Percentiles rank a stretch among this genome's conserved stretches.
phyloP scores from a whole-genome alignment of 1,140 invertebrate genomes.

The Babylonia areolata region DNA sequence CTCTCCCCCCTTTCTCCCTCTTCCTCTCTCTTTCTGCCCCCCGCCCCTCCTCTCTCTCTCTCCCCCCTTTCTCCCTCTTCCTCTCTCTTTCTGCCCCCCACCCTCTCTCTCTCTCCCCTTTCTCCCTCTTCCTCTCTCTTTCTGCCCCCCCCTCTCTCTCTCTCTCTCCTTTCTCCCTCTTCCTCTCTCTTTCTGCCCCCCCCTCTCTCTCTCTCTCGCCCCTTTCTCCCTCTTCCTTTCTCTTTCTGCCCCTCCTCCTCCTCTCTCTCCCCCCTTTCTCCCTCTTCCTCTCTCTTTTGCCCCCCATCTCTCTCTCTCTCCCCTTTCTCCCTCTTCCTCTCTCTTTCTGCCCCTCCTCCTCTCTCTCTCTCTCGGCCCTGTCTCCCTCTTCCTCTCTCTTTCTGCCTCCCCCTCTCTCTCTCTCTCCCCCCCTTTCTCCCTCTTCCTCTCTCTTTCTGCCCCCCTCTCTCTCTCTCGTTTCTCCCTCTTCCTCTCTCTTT shows the following conservation, averaged over 20 bases:
- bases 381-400: neutral
- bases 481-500: too few relatives aligned
- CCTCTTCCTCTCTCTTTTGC: too few relatives aligned
- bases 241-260: too few relatives aligned
- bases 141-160: neutral
- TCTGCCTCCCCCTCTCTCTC: neutral
- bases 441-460: neutral
- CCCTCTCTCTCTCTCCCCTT: neutral
- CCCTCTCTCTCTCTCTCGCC: neutral
- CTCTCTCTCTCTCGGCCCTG: too few relatives aligned
- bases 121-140: neutral
- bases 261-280: too few relatives aligned
- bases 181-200: neutral
- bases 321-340: too few relatives aligned
- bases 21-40: conserved; percentile 19
- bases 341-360: too few relatives aligned
- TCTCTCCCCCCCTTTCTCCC: conserved; percentile 5
- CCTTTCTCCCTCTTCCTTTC: too few relatives aligned
- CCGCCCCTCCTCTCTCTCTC: conserved; percentile 33
- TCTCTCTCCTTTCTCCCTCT: neutral
- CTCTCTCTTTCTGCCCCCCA: neutral
- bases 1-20: conserved; percentile 9
- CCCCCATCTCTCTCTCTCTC: too few relatives aligned
- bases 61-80: neutral
- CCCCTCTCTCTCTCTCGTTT: neutral